Base-by-base conservation (phyloP, 2,113 vertebrate species). In the Saccopteryx bilineata region DNA sequence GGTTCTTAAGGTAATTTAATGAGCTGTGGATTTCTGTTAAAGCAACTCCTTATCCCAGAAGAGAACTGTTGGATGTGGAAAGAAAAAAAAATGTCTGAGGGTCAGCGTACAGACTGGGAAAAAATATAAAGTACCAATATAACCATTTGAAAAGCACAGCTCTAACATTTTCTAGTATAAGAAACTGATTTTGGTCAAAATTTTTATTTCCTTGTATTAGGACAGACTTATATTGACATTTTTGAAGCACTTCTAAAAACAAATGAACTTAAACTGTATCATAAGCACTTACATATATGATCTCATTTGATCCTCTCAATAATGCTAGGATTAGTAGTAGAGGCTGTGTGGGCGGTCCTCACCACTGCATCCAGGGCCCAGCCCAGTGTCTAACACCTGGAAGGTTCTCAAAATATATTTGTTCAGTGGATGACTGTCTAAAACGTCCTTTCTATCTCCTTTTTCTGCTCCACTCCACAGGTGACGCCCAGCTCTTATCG, bases 1-100 rank as follows among this genome's bases (percentile, higher is more conserved):
- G 90, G 72, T 74, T 96, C 94, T 95, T 91, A 93, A 95, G 87
- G 93, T 96, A 97, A 96, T 94, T 96, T 93, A 97, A 97, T 96
- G 93, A 97, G 85, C 88, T 96, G 72, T 96, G 87, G 94, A 96
- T 63, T 82, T 92, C 80, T 11, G 4, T 82, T 93, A 74, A 96
- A 93, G 76, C 90, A 81, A 95, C 90, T 96, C 96, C 46, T 65
- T 81, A 79, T 61, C 92, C 89, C 87, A 72, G 61, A 80, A 96
- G 80, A 87, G 39, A 86, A 91, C 13, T 72, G 14, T 18, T 87
- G 19, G 21, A 46, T 24, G 46, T 19, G 21, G n/a, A 33, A 26
- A 26, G 21, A n/a, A 33, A 7, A 60, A 39, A n/a, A 71, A 74
- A 58, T 14, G 7, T 60, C 75, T 78, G 12, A 9, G 54, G 58